Conservation (phyloP, 2,888 invertebrate species). For the Patella depressa region DNA sequence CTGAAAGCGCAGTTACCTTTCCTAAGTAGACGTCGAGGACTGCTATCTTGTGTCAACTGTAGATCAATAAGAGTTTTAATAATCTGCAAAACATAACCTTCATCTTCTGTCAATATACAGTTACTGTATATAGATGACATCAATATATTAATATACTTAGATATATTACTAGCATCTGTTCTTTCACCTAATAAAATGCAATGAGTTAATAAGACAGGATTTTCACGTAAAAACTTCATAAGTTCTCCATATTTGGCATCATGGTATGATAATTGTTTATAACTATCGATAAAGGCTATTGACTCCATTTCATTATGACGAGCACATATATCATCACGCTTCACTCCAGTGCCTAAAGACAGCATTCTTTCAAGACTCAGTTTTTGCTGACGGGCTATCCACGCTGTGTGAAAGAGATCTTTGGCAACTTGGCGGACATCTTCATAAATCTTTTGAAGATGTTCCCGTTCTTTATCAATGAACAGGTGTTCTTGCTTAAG, state of each 20-base stretch:
- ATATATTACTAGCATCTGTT: slow-evolving; percentile 64
- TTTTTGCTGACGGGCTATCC: slow-evolving; percentile 87
- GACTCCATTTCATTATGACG: slow-evolving; percentile 73
- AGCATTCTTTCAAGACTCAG: slow-evolving; percentile 78
- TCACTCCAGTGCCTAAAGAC: slow-evolving; percentile 68
- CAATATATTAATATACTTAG: slow-evolving; percentile 42
- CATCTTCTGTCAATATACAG: slow-evolving; percentile 83
- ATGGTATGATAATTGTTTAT: slow-evolving; percentile 88
- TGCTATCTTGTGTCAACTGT: slow-evolving; percentile 81
- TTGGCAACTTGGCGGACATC: slow-evolving; percentile 74
- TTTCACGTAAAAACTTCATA: slow-evolving; percentile 78
- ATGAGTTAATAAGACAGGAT: slow-evolving; percentile 80
- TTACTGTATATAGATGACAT: slow-evolving; percentile 77
- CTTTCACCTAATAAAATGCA: slow-evolving; percentile 77
- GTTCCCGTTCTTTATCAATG: slow-evolving; percentile 86
- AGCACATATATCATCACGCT: slow-evolving; percentile 18
- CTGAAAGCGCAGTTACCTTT: slow-evolving; percentile 89
- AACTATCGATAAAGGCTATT: slow-evolving; percentile 72
- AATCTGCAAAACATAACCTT: slow-evolving; percentile 72
- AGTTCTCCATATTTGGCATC: slow-evolving; percentile 80
- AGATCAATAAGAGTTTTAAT: slow-evolving; percentile 77
- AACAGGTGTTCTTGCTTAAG: slow-evolving; percentile 89
- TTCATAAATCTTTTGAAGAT: slow-evolving; percentile 72
- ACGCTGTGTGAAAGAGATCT: slow-evolving; percentile 81
- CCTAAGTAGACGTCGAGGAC: slow-evolving; percentile 79